phyloP scores from a whole-genome alignment of 2,888 invertebrate species.

The Lasioglossum lativentre region DNA sequence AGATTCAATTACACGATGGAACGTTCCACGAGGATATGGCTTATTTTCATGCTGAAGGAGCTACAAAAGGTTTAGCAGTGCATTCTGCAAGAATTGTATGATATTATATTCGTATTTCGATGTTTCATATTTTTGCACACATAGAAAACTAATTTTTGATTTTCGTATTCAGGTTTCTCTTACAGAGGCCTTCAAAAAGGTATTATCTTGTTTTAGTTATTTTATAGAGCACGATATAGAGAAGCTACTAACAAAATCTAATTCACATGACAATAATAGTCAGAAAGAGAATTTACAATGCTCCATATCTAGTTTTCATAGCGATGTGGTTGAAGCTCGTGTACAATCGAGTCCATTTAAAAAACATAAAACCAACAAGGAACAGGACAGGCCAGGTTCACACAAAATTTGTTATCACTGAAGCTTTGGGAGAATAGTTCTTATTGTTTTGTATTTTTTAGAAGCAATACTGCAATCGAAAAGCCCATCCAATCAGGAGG shows the following conservation, averaged over 20 bases:
- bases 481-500: not conserved
- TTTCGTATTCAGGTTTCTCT: constrained; percentile 66
- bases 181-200: constrained; percentile 69
- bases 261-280: not conserved
- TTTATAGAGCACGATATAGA: constrained; percentile 53
- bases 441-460: constrained; percentile 1
- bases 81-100: constrained; percentile 70
- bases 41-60: constrained; percentile 66
- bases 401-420: not conserved
- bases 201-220: constrained; percentile 69
- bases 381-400: constrained; percentile 19
- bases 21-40: constrained; percentile 75
- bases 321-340: constrained; percentile 27
- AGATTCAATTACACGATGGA: constrained; percentile 70
- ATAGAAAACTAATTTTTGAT: not conserved
- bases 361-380: not conserved
- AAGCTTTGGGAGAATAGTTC: not conserved
- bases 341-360: constrained; percentile 37
- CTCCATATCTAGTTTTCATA: not conserved
- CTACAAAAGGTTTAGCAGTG: constrained; percentile 69
- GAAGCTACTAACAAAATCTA: constrained; percentile 18
- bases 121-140: not conserved
- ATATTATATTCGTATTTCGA: not conserved
- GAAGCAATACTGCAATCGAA: not conserved
- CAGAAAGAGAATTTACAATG: not conserved